Conservation (phyloP, 2,797 vertebrate genomes). For the Australoheros facetus region DNA sequence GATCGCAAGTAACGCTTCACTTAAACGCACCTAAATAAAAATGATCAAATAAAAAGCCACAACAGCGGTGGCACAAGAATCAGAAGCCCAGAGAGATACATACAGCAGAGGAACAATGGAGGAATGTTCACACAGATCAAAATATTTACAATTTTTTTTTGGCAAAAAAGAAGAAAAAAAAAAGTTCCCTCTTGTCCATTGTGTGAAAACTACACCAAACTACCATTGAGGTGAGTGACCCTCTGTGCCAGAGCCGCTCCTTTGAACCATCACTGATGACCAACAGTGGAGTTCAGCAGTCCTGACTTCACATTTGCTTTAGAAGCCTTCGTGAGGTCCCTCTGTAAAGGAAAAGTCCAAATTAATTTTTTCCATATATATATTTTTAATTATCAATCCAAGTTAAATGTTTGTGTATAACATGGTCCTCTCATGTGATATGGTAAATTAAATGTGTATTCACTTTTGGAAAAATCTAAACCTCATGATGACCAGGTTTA, state of each 20-base stretch:
- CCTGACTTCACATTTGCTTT: constrained; percentile 76
- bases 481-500: neutral
- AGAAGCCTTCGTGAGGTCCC: constrained; percentile 88
- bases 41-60: constrained; percentile 10
- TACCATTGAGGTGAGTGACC: neutral
- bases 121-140: constrained; percentile 6
- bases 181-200: constrained; percentile 27
- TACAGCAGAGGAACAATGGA: constrained; percentile 6
- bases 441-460: neutral
- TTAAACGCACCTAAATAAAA: constrained; percentile 14
- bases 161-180: too few relatives aligned
- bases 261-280: constrained; percentile 57
- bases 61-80: neutral
- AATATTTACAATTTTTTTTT: constrained; percentile 57
- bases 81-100: constrained; percentile 5
- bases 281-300: constrained; percentile 91
- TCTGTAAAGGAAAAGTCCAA: constrained; percentile 74
- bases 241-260: neutral
- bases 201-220: constrained; percentile 1
- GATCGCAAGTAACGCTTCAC: neutral
- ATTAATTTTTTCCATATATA: neutral
- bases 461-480: neutral
- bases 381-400: neutral
- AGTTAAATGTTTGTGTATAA: neutral
- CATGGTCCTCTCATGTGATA: neutral